phyloP scores from a whole-genome alignment of 2,888 invertebrate species.

The Sinohyriopsis cumingii region DNA sequence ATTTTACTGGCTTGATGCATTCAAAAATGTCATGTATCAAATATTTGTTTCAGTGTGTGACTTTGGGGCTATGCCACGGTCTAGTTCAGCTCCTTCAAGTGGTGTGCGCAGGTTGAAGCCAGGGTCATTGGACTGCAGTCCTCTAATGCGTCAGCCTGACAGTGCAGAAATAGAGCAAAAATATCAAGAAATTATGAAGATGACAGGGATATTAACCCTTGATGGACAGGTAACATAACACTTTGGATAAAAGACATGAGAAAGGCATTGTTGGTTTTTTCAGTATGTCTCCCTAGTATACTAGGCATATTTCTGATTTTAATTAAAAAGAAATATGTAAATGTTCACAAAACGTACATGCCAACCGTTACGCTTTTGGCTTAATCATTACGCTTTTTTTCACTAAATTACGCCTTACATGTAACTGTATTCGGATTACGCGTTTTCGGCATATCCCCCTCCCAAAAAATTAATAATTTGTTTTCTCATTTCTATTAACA shows the following conservation, averaged over 20 bases:
- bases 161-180: constrained; percentile 82
- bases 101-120: constrained; percentile 46
- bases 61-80: constrained; percentile 41
- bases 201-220: constrained; percentile 90
- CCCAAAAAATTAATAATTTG: too few species aligned
- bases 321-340: too few species aligned
- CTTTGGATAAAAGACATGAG: not conserved
- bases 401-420: too few species aligned
- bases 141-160: constrained; percentile 43
- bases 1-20: not conserved
- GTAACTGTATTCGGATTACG: too few species aligned
- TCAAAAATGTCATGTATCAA: not conserved
- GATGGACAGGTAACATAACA: constrained; percentile 76
- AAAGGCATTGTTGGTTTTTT: too few species aligned
- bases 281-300: too few species aligned
- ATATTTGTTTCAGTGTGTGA: constrained; percentile 39
- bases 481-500: too few species aligned
- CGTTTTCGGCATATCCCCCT: too few species aligned
- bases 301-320: too few species aligned
- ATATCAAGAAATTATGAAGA: constrained; percentile 93
- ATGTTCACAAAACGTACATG: too few species aligned
- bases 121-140: constrained; percentile 37
- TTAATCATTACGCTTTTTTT: too few species aligned
- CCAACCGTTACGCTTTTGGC: too few species aligned
- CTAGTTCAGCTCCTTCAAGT: constrained; percentile 58